Evolutionary conservation across 2,113 vertebrate genomes (phyloP), one percentile per base, ranked within the genome.

Genomic region (Pitta sordida): DNA sequence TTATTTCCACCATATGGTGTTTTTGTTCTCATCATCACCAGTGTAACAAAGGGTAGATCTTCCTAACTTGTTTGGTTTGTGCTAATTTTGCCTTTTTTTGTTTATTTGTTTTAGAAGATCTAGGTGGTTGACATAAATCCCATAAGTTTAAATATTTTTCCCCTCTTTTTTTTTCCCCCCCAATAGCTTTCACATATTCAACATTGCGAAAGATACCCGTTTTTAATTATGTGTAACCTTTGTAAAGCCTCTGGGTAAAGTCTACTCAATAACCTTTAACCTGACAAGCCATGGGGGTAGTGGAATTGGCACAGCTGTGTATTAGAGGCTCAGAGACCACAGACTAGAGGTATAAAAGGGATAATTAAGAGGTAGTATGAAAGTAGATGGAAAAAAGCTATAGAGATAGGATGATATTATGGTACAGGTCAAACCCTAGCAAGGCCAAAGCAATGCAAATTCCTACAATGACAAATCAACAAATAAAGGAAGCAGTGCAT

Each of bases 201-300:
- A 69, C 85, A 96, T 96, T 96, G 77, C 94, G 97, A 97, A 97
- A 97, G 98, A 97, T 97, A 97, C 95, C 95, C 92, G 97, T 97
- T 97, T 97, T 96, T 98, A 98, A 98, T 98, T 98, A 98, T 96
- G 89, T 96, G 96, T 98, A 98, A 98, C 98, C 97, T 98, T 98
- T 97, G 65, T 90, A 97, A 98, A 98, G 91, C 97, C 96, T 97
- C 91, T 98, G 97, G 93, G 97, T 97, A 97, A 97, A 97, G 69
- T 97, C 95, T 97, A 83, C 94, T 98, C 97, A 98, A 98, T 98
- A 98, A 98, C 98, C 97, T 98, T 98, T 98, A 97, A 98, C 97
- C 97, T 98, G 97, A 97, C 97, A 97, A 97, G 94, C 93, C 95
- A 96, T 97, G 64, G 70, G 96, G 95, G 81, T 94, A 93, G 84